These are phyloP conservation scores for Catamblyrhynchus diadema DNA, from an alignment of 2,797 vertebrate genomes.

Conservation along the genomic window DNA sequence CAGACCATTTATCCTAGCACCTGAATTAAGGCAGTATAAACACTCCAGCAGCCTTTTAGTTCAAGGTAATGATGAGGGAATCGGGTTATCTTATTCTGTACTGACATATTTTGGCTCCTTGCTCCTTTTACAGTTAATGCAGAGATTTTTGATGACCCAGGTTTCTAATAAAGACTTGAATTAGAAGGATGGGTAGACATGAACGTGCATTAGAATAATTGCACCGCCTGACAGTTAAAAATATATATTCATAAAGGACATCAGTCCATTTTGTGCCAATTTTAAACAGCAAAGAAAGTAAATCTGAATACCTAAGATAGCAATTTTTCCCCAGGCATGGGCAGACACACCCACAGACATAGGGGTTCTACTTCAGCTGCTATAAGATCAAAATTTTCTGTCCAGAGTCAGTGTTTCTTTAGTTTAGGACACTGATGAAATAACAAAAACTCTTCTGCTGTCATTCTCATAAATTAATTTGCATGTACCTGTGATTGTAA, in stretches of 20 bases:
- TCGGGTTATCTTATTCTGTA: accelerated
- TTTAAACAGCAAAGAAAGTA: background rate
- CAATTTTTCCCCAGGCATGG: background rate
- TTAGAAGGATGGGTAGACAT: background rate
- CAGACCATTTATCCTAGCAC: background rate
- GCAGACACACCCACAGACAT: background rate
- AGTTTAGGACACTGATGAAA: background rate
- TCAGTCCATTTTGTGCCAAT: background rate
- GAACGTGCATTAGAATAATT: background rate
- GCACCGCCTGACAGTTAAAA: background rate
- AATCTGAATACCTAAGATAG: background rate
- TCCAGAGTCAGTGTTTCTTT: background rate
- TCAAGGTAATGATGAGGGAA: background rate
- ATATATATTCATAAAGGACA: background rate
- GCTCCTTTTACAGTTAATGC: background rate
- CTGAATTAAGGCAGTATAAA: background rate
- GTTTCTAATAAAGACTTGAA: background rate
- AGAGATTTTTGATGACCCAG: background rate
- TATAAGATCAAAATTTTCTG: background rate
- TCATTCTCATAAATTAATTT: background rate
- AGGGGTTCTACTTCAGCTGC: background rate
- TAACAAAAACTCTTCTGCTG: background rate
- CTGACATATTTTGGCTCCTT: background rate
- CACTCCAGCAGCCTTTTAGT: background rate
- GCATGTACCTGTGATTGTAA: background rate